Conservation (phyloP, 2,888 invertebrate genomes). For the Metacarcinus magister region DNA sequence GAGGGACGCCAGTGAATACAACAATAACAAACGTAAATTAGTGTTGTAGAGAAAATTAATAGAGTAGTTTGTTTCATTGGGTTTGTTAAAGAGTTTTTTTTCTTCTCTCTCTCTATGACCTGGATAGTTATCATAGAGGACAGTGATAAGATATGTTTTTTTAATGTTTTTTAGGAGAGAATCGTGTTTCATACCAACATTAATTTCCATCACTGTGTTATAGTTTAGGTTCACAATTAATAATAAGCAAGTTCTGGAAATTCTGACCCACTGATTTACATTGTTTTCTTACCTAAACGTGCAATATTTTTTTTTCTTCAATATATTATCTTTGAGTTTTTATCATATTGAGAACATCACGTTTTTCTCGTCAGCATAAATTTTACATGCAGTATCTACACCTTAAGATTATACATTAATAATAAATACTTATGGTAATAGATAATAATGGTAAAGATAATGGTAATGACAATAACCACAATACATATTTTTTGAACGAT, state of each 20-base stretch:
- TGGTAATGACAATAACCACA: background rate
- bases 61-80: background rate
- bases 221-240: background rate
- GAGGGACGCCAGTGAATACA: background rate
- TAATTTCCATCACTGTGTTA: background rate
- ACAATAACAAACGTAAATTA: background rate
- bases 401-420: background rate
- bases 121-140: background rate
- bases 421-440: too few species aligned
- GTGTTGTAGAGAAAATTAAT: background rate
- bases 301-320: too few species aligned
- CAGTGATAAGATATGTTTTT: background rate
- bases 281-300: background rate
- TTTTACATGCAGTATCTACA: background rate
- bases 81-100: background rate
- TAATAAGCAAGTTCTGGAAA: background rate
- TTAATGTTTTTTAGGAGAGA: background rate
- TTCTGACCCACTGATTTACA: background rate
- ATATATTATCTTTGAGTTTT: background rate
- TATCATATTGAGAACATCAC: too few species aligned
- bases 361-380: too few species aligned
- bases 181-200: background rate
- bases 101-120: background rate
- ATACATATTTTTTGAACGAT: background rate
- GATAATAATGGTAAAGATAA: background rate